A percentile compares a stretch with the other conserved stretches of the same genome.
Conservation (phyloP, 2,888 invertebrate species). For the Sialis fuliginosa region DNA sequence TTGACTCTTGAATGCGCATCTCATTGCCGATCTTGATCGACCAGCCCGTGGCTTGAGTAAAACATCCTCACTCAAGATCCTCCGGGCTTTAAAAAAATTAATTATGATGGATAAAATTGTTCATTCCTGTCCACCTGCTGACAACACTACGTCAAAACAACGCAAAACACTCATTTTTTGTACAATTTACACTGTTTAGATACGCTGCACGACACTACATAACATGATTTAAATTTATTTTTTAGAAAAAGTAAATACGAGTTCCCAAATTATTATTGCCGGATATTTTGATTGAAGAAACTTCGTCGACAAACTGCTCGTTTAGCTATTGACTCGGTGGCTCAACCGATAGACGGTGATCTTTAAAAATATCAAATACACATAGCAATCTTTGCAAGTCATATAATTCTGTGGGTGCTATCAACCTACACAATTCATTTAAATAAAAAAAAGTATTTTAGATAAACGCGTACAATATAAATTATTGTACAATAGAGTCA, state of each 20-base stretch:
- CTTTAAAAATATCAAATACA: too few species aligned
- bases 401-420: too few species aligned
- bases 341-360: constrained; percentile 3
- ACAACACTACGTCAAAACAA: constrained; percentile 16
- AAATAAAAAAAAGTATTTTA: too few species aligned
- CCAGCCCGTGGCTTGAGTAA: constrained; percentile 24
- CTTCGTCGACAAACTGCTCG: constrained; percentile 6
- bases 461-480: too few species aligned
- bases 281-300: constrained; percentile 1
- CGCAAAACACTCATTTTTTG: constrained; percentile 4
- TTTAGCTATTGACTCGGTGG: constrained; percentile 2
- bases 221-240: constrained; percentile 1
- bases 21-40: constrained; percentile 30
- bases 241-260: not conserved
- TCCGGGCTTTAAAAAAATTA: too few species aligned
- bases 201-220: not conserved
- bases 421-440: too few species aligned
- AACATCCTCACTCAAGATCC: not conserved
- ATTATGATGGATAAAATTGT: constrained; percentile 11
- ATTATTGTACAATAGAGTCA: too few species aligned
- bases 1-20: constrained; percentile 37
- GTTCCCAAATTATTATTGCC: constrained; percentile 1
- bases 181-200: not conserved
- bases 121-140: constrained; percentile 24
- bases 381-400: too few species aligned